Evolutionary conservation across 2,888 invertebrate species (phyloP), one percentile per base, ranked within the genome.

Genomic region (Neria commutata): DNA sequence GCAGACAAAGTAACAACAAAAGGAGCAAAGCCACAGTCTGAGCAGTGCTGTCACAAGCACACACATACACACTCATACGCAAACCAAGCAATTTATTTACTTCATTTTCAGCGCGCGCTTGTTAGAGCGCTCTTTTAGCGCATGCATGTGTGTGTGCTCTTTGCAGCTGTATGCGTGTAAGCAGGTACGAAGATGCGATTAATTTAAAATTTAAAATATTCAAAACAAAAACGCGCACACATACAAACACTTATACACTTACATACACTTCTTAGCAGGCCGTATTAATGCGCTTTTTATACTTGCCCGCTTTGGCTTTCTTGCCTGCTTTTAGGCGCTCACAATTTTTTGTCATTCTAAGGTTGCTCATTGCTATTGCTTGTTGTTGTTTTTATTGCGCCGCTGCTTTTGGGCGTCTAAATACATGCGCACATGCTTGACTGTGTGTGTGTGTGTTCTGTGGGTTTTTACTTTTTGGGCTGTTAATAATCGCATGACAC

Each of bases 301-400:
- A 11, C 11, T 37, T 37, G 8, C 14, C 21, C 14, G 42, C 42
- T 21, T 19, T 14, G n/a, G 37, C 37, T 37, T 14, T 37, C n/a
- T 42, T 42, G 42, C 19, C 42, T 42, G 21, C 42, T 42, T 42
- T 42, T 42, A 42, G 42, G 42, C 42, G 21, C 42, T 42, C 4
- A 6, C 21, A 42, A n/a, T n/a, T 72, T 73, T 71, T 65, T 67
- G 68, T 74, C 71, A 73, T 71, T 75, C 75, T 75, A n/a, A n/a
- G 74, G 73, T 74, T 74, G 74, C 72, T 74, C 74, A 74, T 73
- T 73, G 68, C n/a, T n/a, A n/a, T n/a, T 71, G 72, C 74, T 61
- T 66, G 65, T 11, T 29, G 29, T 29, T 29, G 29, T 42, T 42
- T 16, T 42, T 42, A 17, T 24, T 46, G 25, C n/a, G 29, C 56